Evolutionary conservation across 1,140 invertebrate species (phyloP).

Genomic region (Tetramorium parvispinum): DNA sequence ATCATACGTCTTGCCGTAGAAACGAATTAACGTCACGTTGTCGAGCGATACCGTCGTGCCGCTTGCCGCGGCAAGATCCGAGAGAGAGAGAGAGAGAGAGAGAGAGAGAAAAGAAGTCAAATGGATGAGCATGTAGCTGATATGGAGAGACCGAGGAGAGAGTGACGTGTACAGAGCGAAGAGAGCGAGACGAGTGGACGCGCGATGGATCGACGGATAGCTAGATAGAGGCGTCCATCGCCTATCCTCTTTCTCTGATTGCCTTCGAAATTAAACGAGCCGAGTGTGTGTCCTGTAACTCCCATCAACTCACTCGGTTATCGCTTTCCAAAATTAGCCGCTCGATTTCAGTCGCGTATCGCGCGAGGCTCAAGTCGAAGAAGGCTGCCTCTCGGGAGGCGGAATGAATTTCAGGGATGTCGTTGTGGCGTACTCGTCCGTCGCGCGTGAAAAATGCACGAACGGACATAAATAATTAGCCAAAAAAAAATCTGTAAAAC

Average conservation of each 20-base stretch:
- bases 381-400: not conserved
- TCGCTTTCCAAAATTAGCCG: conserved; percentile 71
- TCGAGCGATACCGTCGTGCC: conserved; percentile 47
- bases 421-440: not conserved
- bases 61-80: conserved; percentile 27
- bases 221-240: conserved; percentile 29
- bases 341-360: conserved; percentile 62
- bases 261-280: conserved; percentile 69
- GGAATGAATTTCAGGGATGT: not conserved
- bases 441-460: not conserved
- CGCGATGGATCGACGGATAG: conserved; percentile 45
- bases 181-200: conserved; percentile 29
- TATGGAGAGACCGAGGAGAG: conserved; percentile 45
- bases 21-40: conserved; percentile 76
- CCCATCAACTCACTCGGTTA: conserved; percentile 63
- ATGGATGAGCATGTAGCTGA: conserved; percentile 55
- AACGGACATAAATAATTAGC: conserved; percentile 3
- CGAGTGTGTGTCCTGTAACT: conserved; percentile 58
- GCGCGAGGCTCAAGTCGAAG: conserved; percentile 10
- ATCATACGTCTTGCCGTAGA: conserved; percentile 71
- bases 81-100: not conserved
- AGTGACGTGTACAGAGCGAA: not conserved
- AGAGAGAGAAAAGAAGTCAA: conserved; percentile 17
- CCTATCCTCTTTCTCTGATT: conserved; percentile 69
- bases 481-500: not conserved